Evolutionary conservation across 2,888 invertebrate genomes (phyloP).

Genomic region (Mythimna vitellina): DNA sequence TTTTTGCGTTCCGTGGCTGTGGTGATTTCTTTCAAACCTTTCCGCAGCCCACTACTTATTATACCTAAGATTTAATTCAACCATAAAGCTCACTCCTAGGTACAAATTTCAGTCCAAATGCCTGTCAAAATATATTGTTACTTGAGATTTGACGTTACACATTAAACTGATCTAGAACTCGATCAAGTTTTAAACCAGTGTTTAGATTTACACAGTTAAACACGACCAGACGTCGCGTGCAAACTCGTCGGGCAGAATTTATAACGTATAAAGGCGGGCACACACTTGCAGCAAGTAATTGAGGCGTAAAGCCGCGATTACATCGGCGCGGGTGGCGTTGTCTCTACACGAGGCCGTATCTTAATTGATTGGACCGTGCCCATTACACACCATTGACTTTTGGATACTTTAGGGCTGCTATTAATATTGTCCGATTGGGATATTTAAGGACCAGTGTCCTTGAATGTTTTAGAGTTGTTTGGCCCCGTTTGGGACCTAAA

Average conservation of each 20-base stretch:
- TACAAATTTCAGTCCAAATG: not conserved
- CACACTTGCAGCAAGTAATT: slow-evolving; percentile 67
- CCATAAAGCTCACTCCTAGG: not conserved
- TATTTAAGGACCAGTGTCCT: slow-evolving; percentile 34
- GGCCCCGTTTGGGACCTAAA: slow-evolving; percentile 8
- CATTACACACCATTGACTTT: slow-evolving; percentile 77
- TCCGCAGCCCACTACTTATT: too few relatives aligned
- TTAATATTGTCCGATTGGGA: slow-evolving; percentile 41
- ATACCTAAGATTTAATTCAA: not conserved
- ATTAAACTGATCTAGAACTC: slow-evolving; percentile 32
- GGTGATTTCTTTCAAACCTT: not conserved
- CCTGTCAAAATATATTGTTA: not conserved
- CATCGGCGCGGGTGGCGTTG: slow-evolving; percentile 71
- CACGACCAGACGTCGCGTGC: slow-evolving; percentile 40
- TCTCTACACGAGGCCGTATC: slow-evolving; percentile 66
- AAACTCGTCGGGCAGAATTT: slow-evolving; percentile 49
- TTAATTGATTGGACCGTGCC: slow-evolving; percentile 77
- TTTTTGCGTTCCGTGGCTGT: not conserved
- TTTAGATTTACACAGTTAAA: slow-evolving; percentile 29
- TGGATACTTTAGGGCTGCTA: slow-evolving; percentile 71
- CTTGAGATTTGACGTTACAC: slow-evolving; percentile 6
- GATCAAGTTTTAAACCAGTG: slow-evolving; percentile 35
- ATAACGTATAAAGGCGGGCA: slow-evolving; percentile 54
- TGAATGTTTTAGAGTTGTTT: slow-evolving; percentile 19
- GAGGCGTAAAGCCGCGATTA: slow-evolving; percentile 71